A percentile compares a stretch with the other conserved stretches of the same genome.
These are phyloP conservation scores for Myripristis murdjan DNA, from an alignment of 2,797 vertebrate genomes.

Conservation along the genomic window DNA sequence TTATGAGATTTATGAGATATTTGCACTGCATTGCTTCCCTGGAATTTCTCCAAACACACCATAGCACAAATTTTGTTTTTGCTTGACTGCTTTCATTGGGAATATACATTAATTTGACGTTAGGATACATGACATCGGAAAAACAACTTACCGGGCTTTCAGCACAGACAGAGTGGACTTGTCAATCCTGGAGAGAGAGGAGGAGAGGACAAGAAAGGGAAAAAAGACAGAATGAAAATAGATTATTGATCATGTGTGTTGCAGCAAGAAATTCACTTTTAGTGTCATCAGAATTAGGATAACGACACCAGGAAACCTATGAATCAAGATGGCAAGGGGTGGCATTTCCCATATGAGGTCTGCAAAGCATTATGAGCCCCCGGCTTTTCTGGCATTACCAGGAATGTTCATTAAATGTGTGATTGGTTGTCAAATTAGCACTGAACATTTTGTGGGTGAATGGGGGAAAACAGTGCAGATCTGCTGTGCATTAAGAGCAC, in stretches of 20 bases:
- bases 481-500: no score
- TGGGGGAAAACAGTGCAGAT: conserved; percentile 7
- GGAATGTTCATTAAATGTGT: no score
- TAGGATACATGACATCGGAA: conserved; percentile 12
- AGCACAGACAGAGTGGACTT: conserved; percentile 92
- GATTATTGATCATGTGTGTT: conserved; percentile 27
- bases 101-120: conserved; percentile 9
- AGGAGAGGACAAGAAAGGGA: conserved; percentile 16
- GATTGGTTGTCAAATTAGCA: no score
- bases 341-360: no score
- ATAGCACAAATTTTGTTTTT: neutral
- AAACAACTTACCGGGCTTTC: conserved; percentile 91
- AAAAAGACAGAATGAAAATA: conserved; percentile 16
- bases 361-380: no score
- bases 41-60: neutral
- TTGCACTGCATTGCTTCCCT: neutral
- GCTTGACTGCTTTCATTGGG: neutral
- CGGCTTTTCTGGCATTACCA: no score
- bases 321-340: no score
- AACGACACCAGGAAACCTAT: neutral
- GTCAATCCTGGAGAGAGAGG: conserved; percentile 90
- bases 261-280: no score
- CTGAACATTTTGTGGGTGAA: no score
- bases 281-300: neutral
- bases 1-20: no score